Evolutionary conservation across 2,888 invertebrate genomes (phyloP).

Genomic region (Odontothrips loti): DNA sequence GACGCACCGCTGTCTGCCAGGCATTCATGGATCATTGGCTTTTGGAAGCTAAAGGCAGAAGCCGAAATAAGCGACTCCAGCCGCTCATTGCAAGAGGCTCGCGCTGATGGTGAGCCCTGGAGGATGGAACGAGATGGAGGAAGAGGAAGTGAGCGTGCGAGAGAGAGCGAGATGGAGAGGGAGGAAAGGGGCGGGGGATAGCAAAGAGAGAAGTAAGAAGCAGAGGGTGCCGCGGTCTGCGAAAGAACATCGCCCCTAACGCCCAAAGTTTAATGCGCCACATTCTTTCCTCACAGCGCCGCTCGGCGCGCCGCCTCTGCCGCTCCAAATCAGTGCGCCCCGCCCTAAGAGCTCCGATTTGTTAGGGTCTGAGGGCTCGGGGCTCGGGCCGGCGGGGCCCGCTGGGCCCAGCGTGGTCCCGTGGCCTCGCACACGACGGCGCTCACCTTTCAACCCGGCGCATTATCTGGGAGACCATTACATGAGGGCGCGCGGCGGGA

Average conservation of each 20-base stretch:
- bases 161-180: neutral
- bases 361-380: neutral
- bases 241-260: neutral
- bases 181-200: neutral
- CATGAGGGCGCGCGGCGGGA: neutral
- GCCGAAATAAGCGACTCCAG: too few relatives aligned
- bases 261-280: neutral
- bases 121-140: too few relatives aligned
- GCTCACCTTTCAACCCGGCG: constrained; percentile 7
- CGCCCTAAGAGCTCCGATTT: neutral
- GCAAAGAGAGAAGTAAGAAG: neutral
- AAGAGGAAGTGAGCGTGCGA: neutral
- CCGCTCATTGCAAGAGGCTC: too few relatives aligned
- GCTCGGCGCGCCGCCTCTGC: neutral
- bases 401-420: neutral
- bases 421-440: neutral
- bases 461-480: neutral
- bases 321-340: neutral
- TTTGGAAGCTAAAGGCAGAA: too few relatives aligned
- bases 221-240: neutral
- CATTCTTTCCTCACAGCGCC: neutral
- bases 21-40: too few relatives aligned
- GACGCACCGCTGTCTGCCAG: too few relatives aligned
- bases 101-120: too few relatives aligned
- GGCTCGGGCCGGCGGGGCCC: neutral